Conservation (phyloP, 2,113 vertebrate genomes). For the Chinchilla lanigera region DNA sequence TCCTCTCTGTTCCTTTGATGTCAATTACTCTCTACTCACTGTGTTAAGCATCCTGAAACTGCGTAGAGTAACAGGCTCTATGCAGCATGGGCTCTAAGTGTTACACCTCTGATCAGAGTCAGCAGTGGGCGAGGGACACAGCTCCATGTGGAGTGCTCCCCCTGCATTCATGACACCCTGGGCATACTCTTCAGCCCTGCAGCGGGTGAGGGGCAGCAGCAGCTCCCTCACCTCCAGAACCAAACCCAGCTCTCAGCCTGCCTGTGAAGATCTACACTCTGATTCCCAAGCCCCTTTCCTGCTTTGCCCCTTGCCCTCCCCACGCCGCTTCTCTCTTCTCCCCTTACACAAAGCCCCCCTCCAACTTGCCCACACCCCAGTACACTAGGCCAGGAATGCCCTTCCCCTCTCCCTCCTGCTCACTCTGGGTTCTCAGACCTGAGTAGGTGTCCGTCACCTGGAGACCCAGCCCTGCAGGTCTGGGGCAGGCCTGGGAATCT, state of each 20-base stretch:
- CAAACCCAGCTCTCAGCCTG: neutral
- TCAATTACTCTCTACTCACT: neutral
- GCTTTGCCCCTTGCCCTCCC: fast-evolving
- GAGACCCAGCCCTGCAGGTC: neutral
- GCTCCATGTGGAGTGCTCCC: neutral
- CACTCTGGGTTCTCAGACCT: neutral
- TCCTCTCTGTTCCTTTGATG: neutral
- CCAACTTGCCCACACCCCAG: too few species aligned
- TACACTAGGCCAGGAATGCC: neutral
- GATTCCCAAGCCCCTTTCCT: neutral
- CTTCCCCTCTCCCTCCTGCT: neutral
- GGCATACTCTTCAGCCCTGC: neutral
- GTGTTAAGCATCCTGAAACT: neutral
- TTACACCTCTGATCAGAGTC: neutral
- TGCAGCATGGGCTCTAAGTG: neutral
- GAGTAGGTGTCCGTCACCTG: neutral
- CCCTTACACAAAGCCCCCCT: neutral
- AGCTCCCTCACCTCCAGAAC: neutral
- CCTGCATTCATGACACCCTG: neutral
- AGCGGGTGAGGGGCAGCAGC: neutral
- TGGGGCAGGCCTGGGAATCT: neutral
- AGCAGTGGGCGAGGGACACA: neutral
- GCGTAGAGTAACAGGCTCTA: neutral
- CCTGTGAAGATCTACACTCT: neutral
- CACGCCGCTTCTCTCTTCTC: neutral